Conservation (phyloP, 2,888 invertebrate genomes). For the Oegoconia quadripuncta region DNA sequence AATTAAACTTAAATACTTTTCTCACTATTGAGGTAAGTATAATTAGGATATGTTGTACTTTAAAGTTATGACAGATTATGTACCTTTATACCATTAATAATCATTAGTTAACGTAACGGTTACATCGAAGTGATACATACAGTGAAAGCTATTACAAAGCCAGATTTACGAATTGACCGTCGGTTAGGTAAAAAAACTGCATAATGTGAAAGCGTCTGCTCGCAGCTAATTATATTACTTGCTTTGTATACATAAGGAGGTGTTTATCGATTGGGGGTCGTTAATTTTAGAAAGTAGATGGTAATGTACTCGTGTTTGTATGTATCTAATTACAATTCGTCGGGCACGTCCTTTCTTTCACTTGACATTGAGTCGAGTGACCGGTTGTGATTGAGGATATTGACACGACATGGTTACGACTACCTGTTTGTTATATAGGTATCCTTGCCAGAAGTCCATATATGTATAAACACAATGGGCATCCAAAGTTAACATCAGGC, state of each 20-base stretch:
- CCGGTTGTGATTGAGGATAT: slow-evolving; percentile 56
- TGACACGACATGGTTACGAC: slow-evolving; percentile 61
- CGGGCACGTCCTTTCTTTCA: slow-evolving; percentile 59
- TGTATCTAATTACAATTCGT: slow-evolving; percentile 42
- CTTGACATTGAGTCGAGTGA: slow-evolving; percentile 69
- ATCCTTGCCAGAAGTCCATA: background rate
- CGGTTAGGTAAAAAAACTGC: slow-evolving; percentile 12
- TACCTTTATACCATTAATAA: background rate
- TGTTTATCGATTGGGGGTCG: background rate
- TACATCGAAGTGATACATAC: slow-evolving; percentile 49
- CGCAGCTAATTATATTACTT: background rate
- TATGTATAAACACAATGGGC: background rate
- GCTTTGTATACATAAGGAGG: background rate
- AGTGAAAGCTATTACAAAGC: slow-evolving; percentile 56
- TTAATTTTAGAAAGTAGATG: slow-evolving; percentile 26
- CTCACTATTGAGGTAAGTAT: background rate
- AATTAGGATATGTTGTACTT: background rate
- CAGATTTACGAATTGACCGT: slow-evolving; percentile 24
- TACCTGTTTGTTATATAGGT: slow-evolving; percentile 12
- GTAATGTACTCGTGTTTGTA: slow-evolving; percentile 12
- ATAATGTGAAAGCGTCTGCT: slow-evolving; percentile 18
- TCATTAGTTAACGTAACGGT: slow-evolving; percentile 59
- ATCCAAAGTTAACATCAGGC: no score
- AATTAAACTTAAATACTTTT: background rate
- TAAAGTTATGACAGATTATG: background rate